These are phyloP conservation scores for Oeneis ivallda DNA, from an alignment of 2,888 invertebrate species.

Conservation along the genomic window DNA sequence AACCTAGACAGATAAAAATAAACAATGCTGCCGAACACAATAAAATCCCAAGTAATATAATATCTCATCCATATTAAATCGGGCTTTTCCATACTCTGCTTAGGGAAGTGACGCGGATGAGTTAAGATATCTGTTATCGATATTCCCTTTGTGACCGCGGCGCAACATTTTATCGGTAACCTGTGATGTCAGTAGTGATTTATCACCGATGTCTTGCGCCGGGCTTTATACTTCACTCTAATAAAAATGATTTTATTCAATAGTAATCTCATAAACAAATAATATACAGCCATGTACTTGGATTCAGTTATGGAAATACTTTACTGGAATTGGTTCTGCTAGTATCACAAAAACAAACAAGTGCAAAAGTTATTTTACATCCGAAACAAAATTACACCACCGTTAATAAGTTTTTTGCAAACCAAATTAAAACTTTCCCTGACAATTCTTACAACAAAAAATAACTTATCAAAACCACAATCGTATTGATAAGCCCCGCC, in stretches of 20 bases:
- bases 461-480: too few species aligned
- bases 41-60: conserved; percentile 28
- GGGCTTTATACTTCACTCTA: conserved; percentile 57
- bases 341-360: background rate
- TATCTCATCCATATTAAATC: conserved; percentile 31
- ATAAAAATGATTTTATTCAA: conserved; percentile 43
- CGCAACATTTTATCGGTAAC: conserved; percentile 45
- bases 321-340: background rate
- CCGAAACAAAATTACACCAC: too few species aligned
- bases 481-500: too few species aligned
- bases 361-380: too few species aligned
- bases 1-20: conserved; percentile 16
- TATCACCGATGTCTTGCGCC: conserved; percentile 50
- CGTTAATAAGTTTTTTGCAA: too few species aligned
- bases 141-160: conserved; percentile 45
- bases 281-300: conserved; percentile 22
- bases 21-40: conserved; percentile 21
- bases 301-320: background rate
- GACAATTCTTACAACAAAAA: too few species aligned
- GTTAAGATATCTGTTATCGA: conserved; percentile 24
- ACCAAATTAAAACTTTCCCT: too few species aligned
- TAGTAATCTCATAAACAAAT: conserved; percentile 53
- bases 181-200: conserved; percentile 52
- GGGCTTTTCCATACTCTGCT: conserved; percentile 11
- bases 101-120: conserved; percentile 12